phyloP scores from a whole-genome alignment of 2,888 invertebrate genomes.

The Polietes domitor region DNA sequence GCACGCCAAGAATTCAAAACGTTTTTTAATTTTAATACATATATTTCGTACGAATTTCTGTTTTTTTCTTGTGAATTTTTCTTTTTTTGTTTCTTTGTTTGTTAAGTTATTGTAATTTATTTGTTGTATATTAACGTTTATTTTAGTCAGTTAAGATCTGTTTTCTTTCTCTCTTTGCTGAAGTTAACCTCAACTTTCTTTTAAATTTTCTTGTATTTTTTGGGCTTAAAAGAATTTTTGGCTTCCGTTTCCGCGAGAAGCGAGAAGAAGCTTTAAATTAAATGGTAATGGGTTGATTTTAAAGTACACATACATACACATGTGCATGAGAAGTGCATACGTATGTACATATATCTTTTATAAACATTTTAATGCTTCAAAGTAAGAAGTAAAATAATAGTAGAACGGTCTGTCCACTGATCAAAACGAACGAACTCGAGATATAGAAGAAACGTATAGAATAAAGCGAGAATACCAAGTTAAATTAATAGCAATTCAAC shows the following conservation, averaged over 20 bases:
- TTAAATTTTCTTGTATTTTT: conserved; percentile 15
- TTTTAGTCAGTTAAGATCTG: not conserved
- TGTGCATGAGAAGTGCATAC: too few relatives aligned
- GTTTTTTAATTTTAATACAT: not conserved
- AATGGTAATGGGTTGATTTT: conserved; percentile 49
- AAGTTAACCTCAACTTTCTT: not conserved
- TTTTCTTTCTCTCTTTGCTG: not conserved
- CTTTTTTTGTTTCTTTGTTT: not conserved
- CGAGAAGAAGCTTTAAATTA: conserved; percentile 37
- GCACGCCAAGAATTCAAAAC: not conserved
- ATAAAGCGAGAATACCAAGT: too few relatives aligned
- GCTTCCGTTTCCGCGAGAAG: conserved; percentile 33
- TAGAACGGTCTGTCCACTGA: not conserved
- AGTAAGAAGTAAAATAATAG: not conserved
- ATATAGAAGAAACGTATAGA: too few relatives aligned
- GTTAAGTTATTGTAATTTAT: conserved; percentile 39
- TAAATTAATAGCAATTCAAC: too few relatives aligned
- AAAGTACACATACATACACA: too few relatives aligned
- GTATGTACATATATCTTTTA: not conserved
- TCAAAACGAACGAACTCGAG: not conserved
- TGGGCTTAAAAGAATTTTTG: conserved; percentile 41
- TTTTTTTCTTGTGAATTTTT: conserved; percentile 18
- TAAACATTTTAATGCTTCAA: not conserved
- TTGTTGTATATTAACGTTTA: conserved; percentile 16
- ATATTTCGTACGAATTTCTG: conserved; percentile 21